Evolutionary conservation across 2,113 vertebrate species (phyloP), one percentile per base, ranked within the genome.

Genomic region (Patagioenas fasciata): DNA sequence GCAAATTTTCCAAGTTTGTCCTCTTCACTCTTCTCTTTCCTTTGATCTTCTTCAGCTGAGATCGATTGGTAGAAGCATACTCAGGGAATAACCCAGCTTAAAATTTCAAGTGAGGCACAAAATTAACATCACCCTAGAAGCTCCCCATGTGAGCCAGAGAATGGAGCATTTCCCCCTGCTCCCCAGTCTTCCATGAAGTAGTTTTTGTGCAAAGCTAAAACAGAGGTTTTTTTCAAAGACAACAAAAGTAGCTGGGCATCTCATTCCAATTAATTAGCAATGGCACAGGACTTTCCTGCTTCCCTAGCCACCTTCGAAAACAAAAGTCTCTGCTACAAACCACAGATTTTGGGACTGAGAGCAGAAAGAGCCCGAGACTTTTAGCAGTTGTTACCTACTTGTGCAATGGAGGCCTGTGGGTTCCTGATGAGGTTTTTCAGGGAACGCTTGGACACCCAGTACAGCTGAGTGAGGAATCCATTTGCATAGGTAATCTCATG

Each of bases 391-490:
- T 77, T 71, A 90, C 97, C 50, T 92, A 98, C 97, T 74, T 98
- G 97, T 71, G 97, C 97, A 94, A 97, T 2, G 8, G 97, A 97
- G 12, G 97, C 96, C 72, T 98, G 97, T 11, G 97, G 97, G 73
- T 94, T 98, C 85, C 97, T 88, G 62, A 97, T 90, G 71, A 97
- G 97, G 80, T 98, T 98, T 91, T 96, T 97, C 80, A 96, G 38
- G 23, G 97, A 97, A 54, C 97, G 97, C 48, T 96, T 95, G n/a
- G 96, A 97, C 36, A 98, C 94, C 97, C 97, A 98, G 51, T 96
- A 96, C 8, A 98, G 91, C 67, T 98, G 97, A 34, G 96, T 97
- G 54, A 95, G 21, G 80, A 98, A 98, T 34, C 96, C 95, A 47
- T 97, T 98, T 48, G 97, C 96, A 58, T 98, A 98, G 24, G 97